phyloP scores from a whole-genome alignment of 2,797 vertebrate species.

The Sarcophilus harrisii region DNA sequence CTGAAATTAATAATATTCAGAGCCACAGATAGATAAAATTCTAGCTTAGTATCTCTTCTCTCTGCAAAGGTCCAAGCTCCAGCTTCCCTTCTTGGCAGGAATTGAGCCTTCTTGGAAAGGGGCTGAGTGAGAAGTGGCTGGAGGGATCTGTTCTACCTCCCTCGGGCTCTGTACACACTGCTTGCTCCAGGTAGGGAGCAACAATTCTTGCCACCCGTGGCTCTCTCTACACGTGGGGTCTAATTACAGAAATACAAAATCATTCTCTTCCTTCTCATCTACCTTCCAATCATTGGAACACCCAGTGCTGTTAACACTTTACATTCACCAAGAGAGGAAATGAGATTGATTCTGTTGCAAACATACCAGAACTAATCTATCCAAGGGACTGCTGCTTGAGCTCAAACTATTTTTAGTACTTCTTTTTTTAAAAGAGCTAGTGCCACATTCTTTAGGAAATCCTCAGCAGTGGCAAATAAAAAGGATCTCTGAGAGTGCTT shows the following conservation, averaged over 20 bases:
- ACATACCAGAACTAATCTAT: background rate
- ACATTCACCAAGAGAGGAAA: constrained; percentile 67
- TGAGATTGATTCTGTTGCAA: constrained; percentile 57
- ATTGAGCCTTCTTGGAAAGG: background rate
- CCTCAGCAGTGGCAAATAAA: background rate
- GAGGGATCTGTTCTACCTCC: background rate
- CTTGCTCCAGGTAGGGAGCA: background rate
- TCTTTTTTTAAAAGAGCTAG: background rate
- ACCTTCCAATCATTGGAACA: constrained; percentile 71
- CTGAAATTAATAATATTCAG: background rate
- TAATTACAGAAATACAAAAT: background rate
- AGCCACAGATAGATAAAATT: background rate
- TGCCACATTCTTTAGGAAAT: constrained; percentile 2
- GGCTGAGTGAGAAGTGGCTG: background rate
- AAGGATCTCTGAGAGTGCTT: background rate
- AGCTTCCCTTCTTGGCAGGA: background rate
- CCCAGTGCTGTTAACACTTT: constrained; percentile 62
- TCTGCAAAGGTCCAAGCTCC: background rate
- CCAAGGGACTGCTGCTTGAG: background rate
- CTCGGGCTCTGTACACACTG: background rate
- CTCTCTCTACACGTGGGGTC: background rate
- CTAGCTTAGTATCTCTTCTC: background rate
- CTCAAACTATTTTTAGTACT: background rate
- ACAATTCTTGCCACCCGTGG: background rate
- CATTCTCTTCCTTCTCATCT: constrained; percentile 55